Percentiles rank a stretch among this genome's conserved stretches.
These are phyloP conservation scores for Noctua pronuba DNA, from an alignment of 2,888 invertebrate genomes.

Conservation along the genomic window DNA sequence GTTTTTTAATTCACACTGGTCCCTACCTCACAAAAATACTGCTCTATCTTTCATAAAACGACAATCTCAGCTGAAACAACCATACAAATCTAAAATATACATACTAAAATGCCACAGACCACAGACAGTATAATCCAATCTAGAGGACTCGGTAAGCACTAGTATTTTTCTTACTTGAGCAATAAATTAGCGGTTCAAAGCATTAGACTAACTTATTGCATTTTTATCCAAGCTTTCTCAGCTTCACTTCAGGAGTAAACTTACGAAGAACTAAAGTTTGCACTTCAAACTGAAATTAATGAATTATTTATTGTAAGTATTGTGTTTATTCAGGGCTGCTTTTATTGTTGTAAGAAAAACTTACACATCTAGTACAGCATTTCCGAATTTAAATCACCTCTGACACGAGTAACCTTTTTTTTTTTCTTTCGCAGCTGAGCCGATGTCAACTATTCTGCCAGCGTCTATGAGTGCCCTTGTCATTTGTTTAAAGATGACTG, in stretches of 20 bases:
- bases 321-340: slow-evolving; percentile 23
- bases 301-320: slow-evolving; percentile 44
- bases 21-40: background rate
- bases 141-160: slow-evolving; percentile 15
- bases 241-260: slow-evolving; percentile 40
- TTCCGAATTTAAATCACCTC: no score
- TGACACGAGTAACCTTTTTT: no score
- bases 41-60: background rate
- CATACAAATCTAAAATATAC: background rate
- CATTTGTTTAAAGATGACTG: no score
- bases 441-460: no score
- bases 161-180: slow-evolving; percentile 48
- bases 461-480: no score
- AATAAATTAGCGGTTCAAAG: slow-evolving; percentile 53
- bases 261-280: slow-evolving; percentile 47
- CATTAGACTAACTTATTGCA: slow-evolving; percentile 63
- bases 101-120: background rate
- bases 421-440: no score
- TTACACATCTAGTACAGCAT: background rate
- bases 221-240: slow-evolving; percentile 56
- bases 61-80: background rate
- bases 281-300: slow-evolving; percentile 51
- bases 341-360: background rate
- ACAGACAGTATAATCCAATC: slow-evolving; percentile 25
- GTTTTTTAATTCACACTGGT: background rate